phyloP scores from a whole-genome alignment of 2,797 vertebrate genomes.

The Bothrops alternatus region DNA sequence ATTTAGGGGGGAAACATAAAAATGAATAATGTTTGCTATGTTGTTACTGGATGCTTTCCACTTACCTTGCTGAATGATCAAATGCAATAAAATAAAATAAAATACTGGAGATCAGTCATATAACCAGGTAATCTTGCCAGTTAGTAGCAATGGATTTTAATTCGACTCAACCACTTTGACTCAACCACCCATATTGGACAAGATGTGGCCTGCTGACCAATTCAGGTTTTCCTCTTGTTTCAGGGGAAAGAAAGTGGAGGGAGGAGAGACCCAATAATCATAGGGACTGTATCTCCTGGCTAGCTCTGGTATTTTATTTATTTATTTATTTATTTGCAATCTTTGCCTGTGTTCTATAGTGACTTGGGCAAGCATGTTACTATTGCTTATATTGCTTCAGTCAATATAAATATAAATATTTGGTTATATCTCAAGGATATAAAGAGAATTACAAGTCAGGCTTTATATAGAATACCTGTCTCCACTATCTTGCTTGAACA shows the following conservation, averaged over 20 bases:
- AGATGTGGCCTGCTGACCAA: background rate
- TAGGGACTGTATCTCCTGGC: background rate
- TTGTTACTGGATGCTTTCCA: background rate
- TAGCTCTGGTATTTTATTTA: background rate
- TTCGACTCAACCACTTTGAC: background rate
- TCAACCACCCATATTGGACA: background rate
- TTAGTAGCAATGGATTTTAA: background rate
- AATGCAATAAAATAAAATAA: background rate
- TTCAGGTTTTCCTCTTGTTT: background rate
- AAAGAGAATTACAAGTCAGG: background rate
- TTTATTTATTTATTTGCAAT: background rate
- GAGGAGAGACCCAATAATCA: background rate
- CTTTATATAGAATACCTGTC: background rate
- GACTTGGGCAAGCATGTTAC: background rate
- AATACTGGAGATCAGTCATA: background rate
- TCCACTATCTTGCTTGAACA: background rate
- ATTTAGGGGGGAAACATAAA: background rate
- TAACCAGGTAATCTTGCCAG: background rate
- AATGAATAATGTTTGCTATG: background rate
- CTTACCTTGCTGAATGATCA: background rate
- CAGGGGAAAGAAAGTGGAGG: background rate
- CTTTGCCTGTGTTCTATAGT: background rate
- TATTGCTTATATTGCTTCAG: background rate
- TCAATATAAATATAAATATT: background rate
- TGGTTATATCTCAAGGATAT: background rate